Percentiles rank a stretch among this genome's conserved stretches.
These are phyloP conservation scores for Phalloptychus januarius DNA, from an alignment of 2,797 vertebrate genomes.

Conservation along the genomic window DNA sequence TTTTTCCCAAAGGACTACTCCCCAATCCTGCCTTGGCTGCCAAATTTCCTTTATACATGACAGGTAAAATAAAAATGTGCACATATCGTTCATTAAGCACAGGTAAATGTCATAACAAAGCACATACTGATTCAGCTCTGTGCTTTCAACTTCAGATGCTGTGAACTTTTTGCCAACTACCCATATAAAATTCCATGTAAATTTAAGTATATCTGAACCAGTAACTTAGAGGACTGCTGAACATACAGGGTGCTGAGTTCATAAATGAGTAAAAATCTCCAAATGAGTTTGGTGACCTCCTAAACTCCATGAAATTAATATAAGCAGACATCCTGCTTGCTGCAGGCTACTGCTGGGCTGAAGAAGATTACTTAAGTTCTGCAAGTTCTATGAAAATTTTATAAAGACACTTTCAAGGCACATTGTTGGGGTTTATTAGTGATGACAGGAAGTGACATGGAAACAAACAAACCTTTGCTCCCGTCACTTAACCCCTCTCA, in stretches of 20 bases:
- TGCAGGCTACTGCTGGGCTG: slow-evolving; percentile 83
- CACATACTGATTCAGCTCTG: slow-evolving; percentile 52
- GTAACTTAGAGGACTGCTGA: slow-evolving; percentile 81
- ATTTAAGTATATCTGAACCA: slow-evolving; percentile 73
- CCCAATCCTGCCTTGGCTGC: slow-evolving; percentile 16
- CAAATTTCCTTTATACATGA: slow-evolving; percentile 42
- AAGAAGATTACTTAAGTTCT: slow-evolving; percentile 92
- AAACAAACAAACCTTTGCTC: slow-evolving; percentile 86
- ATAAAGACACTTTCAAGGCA: slow-evolving; percentile 92
- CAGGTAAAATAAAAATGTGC: slow-evolving; percentile 57
- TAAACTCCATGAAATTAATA: slow-evolving; percentile 99
- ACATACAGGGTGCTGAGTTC: slow-evolving; percentile 84
- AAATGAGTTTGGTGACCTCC: slow-evolving; percentile 94
- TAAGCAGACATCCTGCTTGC: slow-evolving; percentile 92
- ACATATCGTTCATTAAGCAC: slow-evolving; percentile 73
- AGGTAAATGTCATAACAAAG: slow-evolving; percentile 70
- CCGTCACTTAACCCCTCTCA: slow-evolving; percentile 84
- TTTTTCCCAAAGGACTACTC: slow-evolving; percentile 54
- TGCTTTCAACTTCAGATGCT: slow-evolving; percentile 70
- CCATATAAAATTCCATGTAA: slow-evolving; percentile 78
- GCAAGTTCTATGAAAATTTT: slow-evolving; percentile 94
- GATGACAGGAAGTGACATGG: slow-evolving; percentile 85
- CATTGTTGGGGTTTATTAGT: slow-evolving; percentile 87
- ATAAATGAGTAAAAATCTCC: slow-evolving; percentile 94
- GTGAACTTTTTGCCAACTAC: slow-evolving; percentile 57